Evolutionary conservation across 1,140 invertebrate genomes (phyloP), one percentile per base, ranked within the genome.

Genomic region (Tachypleus tridentatus): DNA sequence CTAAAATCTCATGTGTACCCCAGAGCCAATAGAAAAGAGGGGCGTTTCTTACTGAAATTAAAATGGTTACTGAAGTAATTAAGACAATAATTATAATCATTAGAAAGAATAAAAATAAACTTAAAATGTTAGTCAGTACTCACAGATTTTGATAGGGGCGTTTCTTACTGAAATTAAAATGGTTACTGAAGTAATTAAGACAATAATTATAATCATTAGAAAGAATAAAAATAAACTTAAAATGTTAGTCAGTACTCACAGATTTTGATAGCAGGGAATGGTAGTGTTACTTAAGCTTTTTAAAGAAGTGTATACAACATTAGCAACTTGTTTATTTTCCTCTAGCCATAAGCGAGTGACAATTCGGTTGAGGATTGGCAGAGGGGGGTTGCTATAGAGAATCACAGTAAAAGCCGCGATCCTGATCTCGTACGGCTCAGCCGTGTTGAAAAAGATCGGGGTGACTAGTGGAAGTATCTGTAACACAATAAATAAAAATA

Each of bases 391-490:
- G 5, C 66, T 52, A 5, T 51, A 53, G 3, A 72, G 5, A 2
- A 71, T 47, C 5, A 64, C 58, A 52, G 60, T 63, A 62, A 72
- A 72, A 11, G 72, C 72, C 49, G 69, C 67, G 29, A 70, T 69
- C 60, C 72, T 66, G 0, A 67, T 53, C 56, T 68, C 56, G 50
- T 63, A 61, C 10, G 61, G 48, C 53, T 72, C 72, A 52, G 59
- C 57, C 54, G 52, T 58, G 68, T 72, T 70, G 11, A 63, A 57
- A 62, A 51, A 72, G 6, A 72, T 61, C 7, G 71, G 65, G 10
- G 68, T 10, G 8, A 71, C 29, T 29, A 29, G 29, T 29, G 29
- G 29, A 29, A 29, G 29, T 3, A 70, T 51, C 7, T 71, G 49
- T 4, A 61, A 57, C 1, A 68, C 63, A 56, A 58, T 11, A 62